Conservation (phyloP, 2,113 vertebrate genomes). For the Brachypodius melanocephalos region DNA sequence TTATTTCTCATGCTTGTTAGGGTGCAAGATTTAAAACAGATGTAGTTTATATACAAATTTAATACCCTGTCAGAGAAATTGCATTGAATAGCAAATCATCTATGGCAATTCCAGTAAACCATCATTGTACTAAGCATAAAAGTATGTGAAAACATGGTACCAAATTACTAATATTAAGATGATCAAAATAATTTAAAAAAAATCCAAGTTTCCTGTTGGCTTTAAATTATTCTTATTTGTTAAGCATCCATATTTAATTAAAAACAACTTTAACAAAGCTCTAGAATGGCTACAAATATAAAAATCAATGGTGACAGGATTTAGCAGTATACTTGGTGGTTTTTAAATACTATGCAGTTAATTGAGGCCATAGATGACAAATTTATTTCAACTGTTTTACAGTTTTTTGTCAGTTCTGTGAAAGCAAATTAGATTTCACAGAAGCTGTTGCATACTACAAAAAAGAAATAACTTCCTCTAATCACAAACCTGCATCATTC, state of each 20-base stretch:
- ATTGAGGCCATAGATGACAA: neutral
- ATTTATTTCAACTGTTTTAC: neutral
- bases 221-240: neutral
- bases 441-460: neutral
- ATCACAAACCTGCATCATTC: neutral
- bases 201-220: neutral
- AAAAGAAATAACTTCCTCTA: neutral
- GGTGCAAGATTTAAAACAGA: neutral
- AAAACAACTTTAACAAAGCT: neutral
- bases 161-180: neutral
- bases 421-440: neutral
- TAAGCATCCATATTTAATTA: neutral
- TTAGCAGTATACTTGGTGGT: neutral
- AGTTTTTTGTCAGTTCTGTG: neutral
- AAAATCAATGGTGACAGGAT: neutral
- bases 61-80: neutral
- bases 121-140: neutral
- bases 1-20: constrained; percentile 25
- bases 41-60: neutral
- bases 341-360: neutral
- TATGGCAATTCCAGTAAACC: neutral
- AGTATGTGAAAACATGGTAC: neutral
- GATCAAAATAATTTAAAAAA: neutral
- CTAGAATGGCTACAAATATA: neutral
- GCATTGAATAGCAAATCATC: neutral